Base-by-base conservation (phyloP, 2,797 vertebrate genomes). In the Microcaecilia unicolor region DNA sequence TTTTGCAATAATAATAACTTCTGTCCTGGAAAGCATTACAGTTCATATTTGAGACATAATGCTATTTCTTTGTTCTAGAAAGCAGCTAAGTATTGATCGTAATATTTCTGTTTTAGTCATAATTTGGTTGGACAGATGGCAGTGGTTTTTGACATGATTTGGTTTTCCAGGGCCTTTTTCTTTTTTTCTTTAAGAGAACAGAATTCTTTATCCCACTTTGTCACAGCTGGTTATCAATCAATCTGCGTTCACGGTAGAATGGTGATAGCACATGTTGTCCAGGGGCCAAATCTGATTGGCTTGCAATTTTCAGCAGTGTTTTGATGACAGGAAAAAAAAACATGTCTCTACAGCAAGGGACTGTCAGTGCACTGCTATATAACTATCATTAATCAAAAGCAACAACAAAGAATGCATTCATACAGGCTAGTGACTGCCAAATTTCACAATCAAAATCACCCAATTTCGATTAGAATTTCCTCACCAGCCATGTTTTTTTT, bases 141-240 rank as follows among this genome's bases (percentile, higher is more conserved):
- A 61, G 57, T 57, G 41, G 25, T 74, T 67, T n/a, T 74, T 72
- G 56, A 70, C 65, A 67, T 44, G 59, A 63, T 66, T 70, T 44
- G 13, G n/a, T 41, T 68, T 74, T 45, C 40, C 53, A 63, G n/a
- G n/a, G n/a, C n/a, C 64, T 55, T 37, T 37, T 17, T 50, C 53
- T 62, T 61, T 43, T 61, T 47, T 25, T 26, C 35, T 58, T 41
- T 28, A 37, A 41, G 70, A 59, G 64, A 27, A 37, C 58, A 55
- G 55, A 63, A 50, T 43, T 65, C 36, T 61, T 70, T 67, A 55
- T 41, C 51, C 58, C 48, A 69, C 60, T 74, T 80, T 76, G 69
- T 80, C 70, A 71, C 72, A 83, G 77, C 76, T 79, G 75, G 72
- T 75, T 71, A 73, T 70, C 73, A 72, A 71, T 80, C 73, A 79